These are phyloP conservation scores for Osmerus eperlanus DNA, from an alignment of 2,113 vertebrate genomes.

Conservation along the genomic window DNA sequence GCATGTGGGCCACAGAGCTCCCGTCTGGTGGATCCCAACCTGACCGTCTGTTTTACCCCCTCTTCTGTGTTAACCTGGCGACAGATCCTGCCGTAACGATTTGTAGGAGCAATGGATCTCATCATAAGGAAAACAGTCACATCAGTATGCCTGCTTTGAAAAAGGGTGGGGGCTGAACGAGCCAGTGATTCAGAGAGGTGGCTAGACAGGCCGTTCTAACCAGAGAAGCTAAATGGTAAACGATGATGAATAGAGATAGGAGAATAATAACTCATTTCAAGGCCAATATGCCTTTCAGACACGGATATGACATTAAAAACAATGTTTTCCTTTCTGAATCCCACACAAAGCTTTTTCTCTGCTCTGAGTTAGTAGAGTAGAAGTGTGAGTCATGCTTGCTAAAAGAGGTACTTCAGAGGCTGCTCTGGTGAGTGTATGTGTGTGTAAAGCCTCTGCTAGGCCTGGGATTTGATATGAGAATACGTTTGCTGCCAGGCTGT, in stretches of 20 bases:
- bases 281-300: too few relatives aligned
- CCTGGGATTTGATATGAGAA: constrained; percentile 12
- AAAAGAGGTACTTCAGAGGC: constrained; percentile 8
- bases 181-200: background rate
- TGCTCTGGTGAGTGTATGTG: constrained; percentile 16
- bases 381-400: constrained; percentile 25
- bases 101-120: constrained; percentile 42
- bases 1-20: constrained; percentile 22
- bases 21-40: constrained; percentile 1
- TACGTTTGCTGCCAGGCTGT: constrained; percentile 35
- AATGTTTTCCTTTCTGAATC: constrained; percentile 4
- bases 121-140: constrained; percentile 43
- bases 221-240: too few relatives aligned
- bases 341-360: constrained; percentile 9
- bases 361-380: constrained; percentile 12
- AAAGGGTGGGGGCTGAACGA: constrained; percentile 12
- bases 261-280: too few relatives aligned
- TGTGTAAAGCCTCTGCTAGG: background rate
- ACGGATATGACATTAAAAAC: background rate
- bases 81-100: constrained; percentile 42
- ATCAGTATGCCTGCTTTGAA: constrained; percentile 33
- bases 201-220: too few relatives aligned
- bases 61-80: constrained; percentile 39
- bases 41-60: constrained; percentile 31
- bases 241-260: too few relatives aligned